Percentiles rank a stretch among this genome's conserved stretches.
phyloP scores from a whole-genome alignment of 2,113 vertebrate genomes.

The Hystrix cristata region DNA sequence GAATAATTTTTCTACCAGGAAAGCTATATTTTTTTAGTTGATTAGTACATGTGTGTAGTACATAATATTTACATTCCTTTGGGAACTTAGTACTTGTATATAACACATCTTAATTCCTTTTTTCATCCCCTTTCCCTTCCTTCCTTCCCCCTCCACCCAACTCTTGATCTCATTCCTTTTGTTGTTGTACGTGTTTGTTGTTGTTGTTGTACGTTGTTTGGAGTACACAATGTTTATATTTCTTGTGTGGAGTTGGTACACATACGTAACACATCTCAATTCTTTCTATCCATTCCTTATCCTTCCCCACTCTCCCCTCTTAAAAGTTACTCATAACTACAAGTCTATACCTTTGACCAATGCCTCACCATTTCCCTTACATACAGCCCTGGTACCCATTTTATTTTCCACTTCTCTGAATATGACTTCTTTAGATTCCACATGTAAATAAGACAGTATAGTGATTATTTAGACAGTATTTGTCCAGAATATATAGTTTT shows the following conservation, averaged over 20 bases:
- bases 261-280: neutral
- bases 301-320: neutral
- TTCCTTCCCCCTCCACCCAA: neutral
- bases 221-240: neutral
- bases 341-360: neutral
- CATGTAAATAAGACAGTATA: neutral
- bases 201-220: neutral
- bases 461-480: neutral
- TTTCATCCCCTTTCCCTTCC: neutral
- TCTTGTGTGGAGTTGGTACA: no score
- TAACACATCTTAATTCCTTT: neutral
- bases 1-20: constrained; percentile 10
- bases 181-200: neutral
- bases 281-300: neutral
- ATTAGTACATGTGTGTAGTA: neutral
- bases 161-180: neutral
- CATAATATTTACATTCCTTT: neutral
- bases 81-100: no score
- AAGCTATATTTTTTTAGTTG: neutral
- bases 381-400: neutral
- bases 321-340: neutral
- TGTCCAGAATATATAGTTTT: neutral
- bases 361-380: no score
- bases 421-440: neutral
- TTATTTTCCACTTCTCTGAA: neutral